phyloP scores from a whole-genome alignment of 1,140 invertebrate species.

The Homalodisca vitripennis region DNA sequence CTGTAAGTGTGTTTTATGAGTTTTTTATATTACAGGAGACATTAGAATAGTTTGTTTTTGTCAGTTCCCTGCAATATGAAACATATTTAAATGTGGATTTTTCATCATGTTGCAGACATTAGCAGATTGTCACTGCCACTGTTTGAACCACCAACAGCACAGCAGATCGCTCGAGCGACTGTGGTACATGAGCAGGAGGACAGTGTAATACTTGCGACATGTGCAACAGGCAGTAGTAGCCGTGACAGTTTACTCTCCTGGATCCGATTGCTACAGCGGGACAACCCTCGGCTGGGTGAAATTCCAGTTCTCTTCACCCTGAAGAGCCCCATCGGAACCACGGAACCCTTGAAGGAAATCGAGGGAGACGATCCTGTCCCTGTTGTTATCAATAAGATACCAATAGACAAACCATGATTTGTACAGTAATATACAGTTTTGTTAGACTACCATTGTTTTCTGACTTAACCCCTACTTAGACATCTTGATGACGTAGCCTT shows the following conservation, averaged over 20 bases:
- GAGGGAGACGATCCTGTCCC: neutral
- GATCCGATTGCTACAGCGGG: slow-evolving; percentile 80
- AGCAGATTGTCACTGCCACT: neutral
- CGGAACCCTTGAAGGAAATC: slow-evolving; percentile 18
- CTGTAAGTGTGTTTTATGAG: too few species aligned
- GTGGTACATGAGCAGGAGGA: slow-evolving; percentile 89
- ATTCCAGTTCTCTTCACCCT: slow-evolving; percentile 37
- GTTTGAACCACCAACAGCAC: neutral
- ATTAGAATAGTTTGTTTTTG: too few species aligned
- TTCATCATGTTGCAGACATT: neutral
- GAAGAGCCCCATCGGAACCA: slow-evolving; percentile 4
- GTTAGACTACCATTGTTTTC: too few species aligned
- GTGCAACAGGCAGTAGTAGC: slow-evolving; percentile 85
- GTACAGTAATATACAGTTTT: too few species aligned
- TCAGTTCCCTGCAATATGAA: too few species aligned
- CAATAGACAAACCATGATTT: too few species aligned
- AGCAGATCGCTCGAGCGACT: neutral
- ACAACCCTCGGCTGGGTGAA: slow-evolving; percentile 67
- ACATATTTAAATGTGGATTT: too few species aligned
- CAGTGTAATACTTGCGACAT: slow-evolving; percentile 83
- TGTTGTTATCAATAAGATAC: neutral
- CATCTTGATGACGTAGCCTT: too few species aligned
- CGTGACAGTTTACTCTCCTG: slow-evolving; percentile 90
- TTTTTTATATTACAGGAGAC: too few species aligned
- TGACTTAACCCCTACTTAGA: too few species aligned